Evolutionary conservation across 2,113 vertebrate genomes (phyloP).

Genomic region (Clupea harengus): DNA sequence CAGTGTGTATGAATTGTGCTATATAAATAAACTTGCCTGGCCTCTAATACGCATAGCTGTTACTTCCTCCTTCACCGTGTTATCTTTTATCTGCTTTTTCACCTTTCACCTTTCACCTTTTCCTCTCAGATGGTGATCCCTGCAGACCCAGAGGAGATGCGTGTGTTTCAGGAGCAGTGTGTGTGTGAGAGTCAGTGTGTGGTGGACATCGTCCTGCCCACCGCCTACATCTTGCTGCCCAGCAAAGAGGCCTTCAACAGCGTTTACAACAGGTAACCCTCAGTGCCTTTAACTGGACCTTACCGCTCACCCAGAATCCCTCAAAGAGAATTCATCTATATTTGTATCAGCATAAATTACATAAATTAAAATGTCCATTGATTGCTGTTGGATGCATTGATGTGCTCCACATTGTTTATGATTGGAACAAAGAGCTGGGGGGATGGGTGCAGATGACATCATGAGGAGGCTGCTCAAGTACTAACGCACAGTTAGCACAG

Average conservation of each 20-base stretch:
- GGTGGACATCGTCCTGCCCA: slow-evolving; percentile 79
- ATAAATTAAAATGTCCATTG: no score
- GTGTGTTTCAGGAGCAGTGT: slow-evolving; percentile 81
- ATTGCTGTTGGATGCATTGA: no score
- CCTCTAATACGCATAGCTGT: no score
- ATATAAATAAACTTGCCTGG: no score
- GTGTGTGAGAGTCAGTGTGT: slow-evolving; percentile 79
- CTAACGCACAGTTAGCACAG: no score
- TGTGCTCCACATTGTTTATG: no score
- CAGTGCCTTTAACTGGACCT: neutral
- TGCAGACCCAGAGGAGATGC: slow-evolving; percentile 86
- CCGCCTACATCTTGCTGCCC: slow-evolving; percentile 80
- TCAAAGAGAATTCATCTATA: neutral
- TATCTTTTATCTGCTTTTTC: neutral
- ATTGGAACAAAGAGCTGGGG: no score
- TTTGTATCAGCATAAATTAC: slow-evolving; percentile 87
- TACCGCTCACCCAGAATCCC: neutral
- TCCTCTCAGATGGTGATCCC: slow-evolving; percentile 86
- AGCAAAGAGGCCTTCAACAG: slow-evolving; percentile 88
- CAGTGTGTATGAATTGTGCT: no score
- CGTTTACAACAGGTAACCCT: slow-evolving; percentile 84
- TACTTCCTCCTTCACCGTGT: neutral
- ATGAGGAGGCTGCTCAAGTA: no score
- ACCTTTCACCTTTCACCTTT: neutral
- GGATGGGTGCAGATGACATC: no score